These are phyloP conservation scores for Daubentonia madagascariensis DNA, from an alignment of 2,113 vertebrate genomes.

Conservation along the genomic window DNA sequence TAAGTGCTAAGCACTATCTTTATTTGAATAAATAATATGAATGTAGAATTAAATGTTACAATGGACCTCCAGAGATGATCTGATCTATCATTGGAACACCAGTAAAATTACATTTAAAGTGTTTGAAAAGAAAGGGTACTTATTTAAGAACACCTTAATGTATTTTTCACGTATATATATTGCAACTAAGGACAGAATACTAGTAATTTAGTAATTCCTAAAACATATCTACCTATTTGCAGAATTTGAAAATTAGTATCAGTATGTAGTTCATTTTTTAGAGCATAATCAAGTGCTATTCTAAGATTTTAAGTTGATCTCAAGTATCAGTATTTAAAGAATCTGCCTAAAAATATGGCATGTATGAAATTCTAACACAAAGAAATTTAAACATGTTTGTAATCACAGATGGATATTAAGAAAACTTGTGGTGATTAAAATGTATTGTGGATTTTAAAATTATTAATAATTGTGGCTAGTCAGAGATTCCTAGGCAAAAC, in stretches of 20 bases:
- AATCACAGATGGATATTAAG: not conserved
- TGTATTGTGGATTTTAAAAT: not conserved
- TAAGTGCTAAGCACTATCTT: not conserved
- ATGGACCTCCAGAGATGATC: not conserved
- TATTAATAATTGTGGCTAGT: not conserved
- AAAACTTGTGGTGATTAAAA: not conserved
- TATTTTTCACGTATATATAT: not conserved
- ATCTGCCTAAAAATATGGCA: not conserved
- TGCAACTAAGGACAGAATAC: not conserved
- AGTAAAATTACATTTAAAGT: slow-evolving; percentile 10
- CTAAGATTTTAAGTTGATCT: slow-evolving; percentile 22
- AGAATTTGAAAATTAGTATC: slow-evolving; percentile 30
- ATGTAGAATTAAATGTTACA: not conserved
- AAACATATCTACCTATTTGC: not conserved
- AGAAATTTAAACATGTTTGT: not conserved
- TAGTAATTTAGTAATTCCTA: not conserved
- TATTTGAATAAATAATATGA: not conserved
- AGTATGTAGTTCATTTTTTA: slow-evolving; percentile 16
- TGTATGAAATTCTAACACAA: not conserved
- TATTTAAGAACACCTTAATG: not conserved
- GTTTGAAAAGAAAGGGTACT: not conserved
- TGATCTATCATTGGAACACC: not conserved
- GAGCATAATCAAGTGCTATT: not conserved
- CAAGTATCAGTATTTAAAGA: not conserved
- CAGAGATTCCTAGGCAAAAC: not conserved